A percentile compares a stretch with the other conserved stretches of the same genome.
These are phyloP conservation scores for Liopterus haemorrhoidalis DNA, from an alignment of 2,888 invertebrate genomes.

Conservation along the genomic window DNA sequence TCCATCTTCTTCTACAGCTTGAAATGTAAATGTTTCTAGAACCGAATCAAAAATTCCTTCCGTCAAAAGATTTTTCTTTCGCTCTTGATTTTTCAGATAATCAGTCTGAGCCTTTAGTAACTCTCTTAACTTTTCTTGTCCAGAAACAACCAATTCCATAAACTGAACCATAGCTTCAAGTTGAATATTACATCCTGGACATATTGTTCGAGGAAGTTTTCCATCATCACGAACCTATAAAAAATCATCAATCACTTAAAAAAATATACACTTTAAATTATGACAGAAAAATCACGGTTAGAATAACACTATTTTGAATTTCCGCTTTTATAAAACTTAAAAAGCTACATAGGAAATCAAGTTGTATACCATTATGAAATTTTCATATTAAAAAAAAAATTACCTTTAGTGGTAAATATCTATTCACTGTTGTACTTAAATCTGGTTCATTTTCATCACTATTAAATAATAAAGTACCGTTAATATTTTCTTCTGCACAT, in stretches of 20 bases:
- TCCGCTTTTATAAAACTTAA: constrained; percentile 31
- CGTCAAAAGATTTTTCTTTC: constrained; percentile 40
- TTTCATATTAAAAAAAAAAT: constrained; percentile 31
- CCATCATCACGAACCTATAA: constrained; percentile 64
- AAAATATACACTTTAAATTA: constrained; percentile 5
- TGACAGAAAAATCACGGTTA: background rate
- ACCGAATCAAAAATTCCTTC: constrained; percentile 40
- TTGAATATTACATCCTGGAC: constrained; percentile 71
- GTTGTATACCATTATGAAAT: constrained; percentile 36
- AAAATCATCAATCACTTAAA: constrained; percentile 15
- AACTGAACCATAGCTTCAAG: constrained; percentile 69
- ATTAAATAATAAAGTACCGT: constrained; percentile 60
- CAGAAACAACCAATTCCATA: constrained; percentile 63
- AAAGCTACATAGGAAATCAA: constrained; percentile 37
- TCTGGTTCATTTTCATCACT: constrained; percentile 54
- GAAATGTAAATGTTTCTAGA: constrained; percentile 42
- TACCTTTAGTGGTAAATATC: constrained; percentile 71
- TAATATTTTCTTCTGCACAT: constrained; percentile 67
- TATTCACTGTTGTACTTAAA: constrained; percentile 62
- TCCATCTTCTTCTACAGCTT: constrained; percentile 40
- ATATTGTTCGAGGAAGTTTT: constrained; percentile 64
- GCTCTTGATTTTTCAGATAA: constrained; percentile 42
- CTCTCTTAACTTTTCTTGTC: constrained; percentile 56
- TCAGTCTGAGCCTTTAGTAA: constrained; percentile 48
- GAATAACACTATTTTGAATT: constrained; percentile 24